Evolutionary conservation across 2,888 invertebrate genomes (phyloP).

Genomic region (Erynnis tages): DNA sequence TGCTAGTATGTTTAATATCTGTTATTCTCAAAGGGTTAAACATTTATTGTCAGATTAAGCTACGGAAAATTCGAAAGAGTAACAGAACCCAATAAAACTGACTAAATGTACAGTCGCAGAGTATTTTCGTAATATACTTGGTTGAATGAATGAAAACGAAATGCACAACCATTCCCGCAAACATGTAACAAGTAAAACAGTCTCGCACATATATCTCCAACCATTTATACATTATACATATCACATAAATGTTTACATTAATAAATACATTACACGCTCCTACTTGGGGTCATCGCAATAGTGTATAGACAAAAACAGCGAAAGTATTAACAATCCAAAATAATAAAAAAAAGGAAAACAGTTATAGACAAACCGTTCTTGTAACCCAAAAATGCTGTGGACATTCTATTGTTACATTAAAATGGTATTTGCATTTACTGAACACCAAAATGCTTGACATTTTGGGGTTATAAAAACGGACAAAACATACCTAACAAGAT

Average conservation of each 20-base stretch:
- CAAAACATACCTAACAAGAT: background rate
- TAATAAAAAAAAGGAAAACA: conserved; percentile 39
- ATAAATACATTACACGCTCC: conserved; percentile 53
- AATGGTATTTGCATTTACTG: no score
- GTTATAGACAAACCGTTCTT: background rate
- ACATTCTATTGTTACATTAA: no score
- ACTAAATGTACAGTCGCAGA: no score
- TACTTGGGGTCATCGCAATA: conserved; percentile 52
- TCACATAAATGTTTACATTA: conserved; percentile 68
- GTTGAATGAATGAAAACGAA: conserved; percentile 1
- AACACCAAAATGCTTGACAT: background rate
- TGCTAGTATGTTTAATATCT: no score
- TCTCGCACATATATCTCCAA: conserved; percentile 55
- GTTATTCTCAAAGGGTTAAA: no score
- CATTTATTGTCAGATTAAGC: no score
- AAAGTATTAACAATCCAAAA: conserved; percentile 40
- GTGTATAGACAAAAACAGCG: conserved; percentile 38
- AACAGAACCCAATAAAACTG: no score
- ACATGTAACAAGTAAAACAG: conserved; percentile 20
- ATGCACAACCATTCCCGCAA: background rate
- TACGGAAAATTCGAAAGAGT: no score
- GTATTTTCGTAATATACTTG: background rate
- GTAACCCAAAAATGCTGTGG: conserved; percentile 10
- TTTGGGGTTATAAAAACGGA: conserved; percentile 10
- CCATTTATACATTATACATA: conserved; percentile 53